phyloP scores from a whole-genome alignment of 2,797 vertebrate genomes.

The Melanotaenia nigrans region DNA sequence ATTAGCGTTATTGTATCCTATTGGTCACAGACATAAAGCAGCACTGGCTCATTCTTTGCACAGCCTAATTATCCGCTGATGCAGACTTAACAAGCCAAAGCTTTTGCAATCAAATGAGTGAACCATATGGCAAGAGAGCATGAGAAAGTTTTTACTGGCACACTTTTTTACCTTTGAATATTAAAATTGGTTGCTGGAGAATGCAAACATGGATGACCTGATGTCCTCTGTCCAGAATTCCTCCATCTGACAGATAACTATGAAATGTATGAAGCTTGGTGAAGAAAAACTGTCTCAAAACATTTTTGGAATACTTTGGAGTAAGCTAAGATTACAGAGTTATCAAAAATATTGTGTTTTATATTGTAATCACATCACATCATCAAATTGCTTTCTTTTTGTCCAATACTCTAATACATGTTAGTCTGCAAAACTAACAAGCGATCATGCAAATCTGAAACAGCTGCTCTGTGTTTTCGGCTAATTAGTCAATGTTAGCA shows the following conservation, averaged over 20 bases:
- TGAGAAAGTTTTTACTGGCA: constrained; percentile 47
- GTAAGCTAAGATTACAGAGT: background rate
- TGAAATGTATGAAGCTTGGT: no score
- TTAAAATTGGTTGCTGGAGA: constrained; percentile 40
- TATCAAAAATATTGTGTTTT: no score
- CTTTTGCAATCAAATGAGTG: constrained; percentile 31
- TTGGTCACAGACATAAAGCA: constrained; percentile 45
- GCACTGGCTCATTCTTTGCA: constrained; percentile 38
- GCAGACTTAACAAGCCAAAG: constrained; percentile 47
- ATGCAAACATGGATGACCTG: constrained; percentile 33
- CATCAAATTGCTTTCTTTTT: no score
- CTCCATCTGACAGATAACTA: background rate
- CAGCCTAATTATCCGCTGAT: constrained; percentile 53
- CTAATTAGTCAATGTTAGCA: no score
- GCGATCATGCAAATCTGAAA: no score
- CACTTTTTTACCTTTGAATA: constrained; percentile 45
- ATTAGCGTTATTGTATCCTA: constrained; percentile 66
- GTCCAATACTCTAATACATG: no score
- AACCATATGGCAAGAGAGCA: constrained; percentile 51
- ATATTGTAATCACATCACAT: no score
- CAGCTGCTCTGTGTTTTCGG: no score
- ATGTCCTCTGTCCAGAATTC: constrained; percentile 3
- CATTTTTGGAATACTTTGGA: background rate
- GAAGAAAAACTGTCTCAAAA: background rate
- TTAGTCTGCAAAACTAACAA: no score